These are phyloP conservation scores for Tetranychus urticae DNA, from an alignment of 1,140 invertebrate species.

Conservation along the genomic window DNA sequence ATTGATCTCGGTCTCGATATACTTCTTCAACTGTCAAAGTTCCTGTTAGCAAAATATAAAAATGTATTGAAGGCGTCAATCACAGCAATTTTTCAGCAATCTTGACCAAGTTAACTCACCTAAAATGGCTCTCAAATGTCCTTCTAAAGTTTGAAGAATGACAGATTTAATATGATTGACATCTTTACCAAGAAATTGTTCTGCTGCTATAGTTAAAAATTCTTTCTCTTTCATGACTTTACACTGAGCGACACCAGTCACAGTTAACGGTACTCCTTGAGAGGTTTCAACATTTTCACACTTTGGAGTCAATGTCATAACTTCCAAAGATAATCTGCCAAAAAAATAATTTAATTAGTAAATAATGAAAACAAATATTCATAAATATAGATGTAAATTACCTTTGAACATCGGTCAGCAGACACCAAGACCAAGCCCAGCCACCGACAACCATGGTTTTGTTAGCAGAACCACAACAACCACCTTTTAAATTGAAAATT, in stretches of 20 bases:
- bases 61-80: no score
- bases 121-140: constrained; percentile 66
- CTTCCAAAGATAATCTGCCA: constrained; percentile 56
- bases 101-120: no score
- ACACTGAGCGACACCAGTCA: constrained; percentile 89
- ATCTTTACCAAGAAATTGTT: constrained; percentile 81
- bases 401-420: constrained; percentile 65
- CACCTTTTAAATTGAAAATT: no score
- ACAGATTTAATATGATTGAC: constrained; percentile 75
- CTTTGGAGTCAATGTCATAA: constrained; percentile 53
- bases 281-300: constrained; percentile 60
- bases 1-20: constrained; percentile 95
- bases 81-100: no score
- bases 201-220: constrained; percentile 83
- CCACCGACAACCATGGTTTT: constrained; percentile 77
- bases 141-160: constrained; percentile 81
- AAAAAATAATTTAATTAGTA: no score
- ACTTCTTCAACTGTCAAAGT: constrained; percentile 97
- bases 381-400: no score
- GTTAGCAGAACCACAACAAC: constrained; percentile 58
- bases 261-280: constrained; percentile 85
- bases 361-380: no score
- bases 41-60: no score
- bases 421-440: constrained; percentile 84
- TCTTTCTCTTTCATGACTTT: constrained; percentile 95